A percentile compares a stretch with the other conserved stretches of the same genome.
These are phyloP conservation scores for Xanthorhoe spadicearia DNA, from an alignment of 2,888 invertebrate species.

Conservation along the genomic window DNA sequence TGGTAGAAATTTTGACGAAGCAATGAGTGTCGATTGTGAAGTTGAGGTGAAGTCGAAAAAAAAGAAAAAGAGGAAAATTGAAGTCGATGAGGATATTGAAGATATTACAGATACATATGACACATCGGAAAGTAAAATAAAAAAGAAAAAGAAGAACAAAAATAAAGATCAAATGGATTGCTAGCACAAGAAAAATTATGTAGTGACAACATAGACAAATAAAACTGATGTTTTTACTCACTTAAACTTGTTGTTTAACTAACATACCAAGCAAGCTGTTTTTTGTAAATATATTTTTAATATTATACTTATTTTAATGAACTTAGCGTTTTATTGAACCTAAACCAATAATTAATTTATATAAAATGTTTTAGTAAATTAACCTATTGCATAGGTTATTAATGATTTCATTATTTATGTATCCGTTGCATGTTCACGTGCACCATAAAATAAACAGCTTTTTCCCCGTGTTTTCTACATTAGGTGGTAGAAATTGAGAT, in stretches of 20 bases:
- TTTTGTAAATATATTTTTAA: too few species aligned
- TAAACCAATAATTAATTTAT: too few species aligned
- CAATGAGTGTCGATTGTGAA: conserved; percentile 12
- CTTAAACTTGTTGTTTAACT: too few species aligned
- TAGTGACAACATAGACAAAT: too few species aligned
- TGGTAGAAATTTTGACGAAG: conserved; percentile 39
- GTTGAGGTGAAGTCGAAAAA: conserved; percentile 33
- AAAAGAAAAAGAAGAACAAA: conserved; percentile 27
- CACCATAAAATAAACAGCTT: too few species aligned
- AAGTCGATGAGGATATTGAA: conserved; percentile 1
- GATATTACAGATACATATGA: conserved; percentile 1
- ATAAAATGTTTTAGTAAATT: too few species aligned
- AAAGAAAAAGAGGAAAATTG: conserved; percentile 27
- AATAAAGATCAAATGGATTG: conserved; percentile 7
- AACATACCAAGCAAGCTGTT: background rate
- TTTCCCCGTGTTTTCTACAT: too few species aligned
- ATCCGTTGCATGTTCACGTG: too few species aligned
- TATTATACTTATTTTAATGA: background rate
- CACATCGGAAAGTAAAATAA: conserved; percentile 9
- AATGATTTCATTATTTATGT: too few species aligned
- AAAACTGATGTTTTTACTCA: too few species aligned
- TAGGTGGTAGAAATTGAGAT: background rate
- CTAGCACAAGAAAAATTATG: background rate
- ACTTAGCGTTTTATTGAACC: too few species aligned
- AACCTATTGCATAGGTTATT: too few species aligned